Conservation (phyloP, 2,797 vertebrate species). For the Caiman crocodilus region DNA sequence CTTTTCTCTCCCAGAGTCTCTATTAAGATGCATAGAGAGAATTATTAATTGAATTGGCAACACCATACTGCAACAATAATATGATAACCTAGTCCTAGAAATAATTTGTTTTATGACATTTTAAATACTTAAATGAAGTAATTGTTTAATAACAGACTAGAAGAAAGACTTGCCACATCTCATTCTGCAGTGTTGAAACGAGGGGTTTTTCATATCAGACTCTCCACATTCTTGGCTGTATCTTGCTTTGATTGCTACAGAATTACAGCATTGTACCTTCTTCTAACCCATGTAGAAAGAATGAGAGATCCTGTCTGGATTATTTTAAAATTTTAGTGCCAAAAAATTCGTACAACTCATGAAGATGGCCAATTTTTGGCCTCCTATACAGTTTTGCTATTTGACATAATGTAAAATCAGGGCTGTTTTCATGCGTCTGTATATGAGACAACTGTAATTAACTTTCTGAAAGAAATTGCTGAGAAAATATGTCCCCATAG, state of each 20-base stretch:
- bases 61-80: not conserved
- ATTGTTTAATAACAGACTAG: slow-evolving; percentile 40
- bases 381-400: not conserved
- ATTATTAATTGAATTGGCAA: not conserved
- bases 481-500: not conserved
- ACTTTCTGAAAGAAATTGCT: not conserved
- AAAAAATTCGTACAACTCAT: not conserved
- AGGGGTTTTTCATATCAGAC: not conserved
- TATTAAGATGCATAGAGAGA: fast-evolving
- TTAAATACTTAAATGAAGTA: slow-evolving; percentile 26
- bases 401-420: not conserved
- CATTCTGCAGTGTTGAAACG: not conserved
- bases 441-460: not conserved
- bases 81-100: not conserved
- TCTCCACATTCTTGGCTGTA: not conserved
- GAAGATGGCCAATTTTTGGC: not conserved
- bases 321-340: not conserved
- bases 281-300: not conserved
- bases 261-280: not conserved
- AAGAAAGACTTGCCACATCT: not conserved
- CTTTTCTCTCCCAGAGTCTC: not conserved
- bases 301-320: not conserved
- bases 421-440: not conserved
- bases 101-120: not conserved
- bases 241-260: not conserved